Evolutionary conservation across 2,888 invertebrate species (phyloP), one percentile per base, ranked within the genome.

Genomic region (Aphidius colemani): DNA sequence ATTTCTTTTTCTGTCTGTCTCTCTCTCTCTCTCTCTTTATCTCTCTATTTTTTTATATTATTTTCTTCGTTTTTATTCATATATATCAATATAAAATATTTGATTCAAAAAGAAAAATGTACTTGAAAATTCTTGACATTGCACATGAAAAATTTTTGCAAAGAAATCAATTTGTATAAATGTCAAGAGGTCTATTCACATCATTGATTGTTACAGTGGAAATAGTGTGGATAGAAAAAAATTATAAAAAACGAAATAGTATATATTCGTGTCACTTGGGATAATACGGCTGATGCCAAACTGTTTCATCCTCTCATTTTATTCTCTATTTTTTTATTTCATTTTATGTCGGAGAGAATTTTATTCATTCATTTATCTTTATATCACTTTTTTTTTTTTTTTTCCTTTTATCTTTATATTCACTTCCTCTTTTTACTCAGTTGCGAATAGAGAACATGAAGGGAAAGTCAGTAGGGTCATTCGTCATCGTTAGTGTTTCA

Each of bases 401-500:
- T 53, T n/a, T 7, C 59, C 46, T 59, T 41, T 59, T 48, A 45
- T n/a, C 49, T 40, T 49, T 40, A 59, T 41, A 13, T 44, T n/a
- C 10, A 30, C 5, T 30, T 30, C 30, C 30, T 30, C 30, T 30
- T 30, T 30, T 59, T 40, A 59, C 46, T 40, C 30, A 46, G 48
- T 40, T 45, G 40, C 46, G 39, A 45, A 13, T 53, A 11, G 53
- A 9, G 11, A 59, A 46, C n/a, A 18, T 44, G 13, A 41, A 18
- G 43, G 13, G 7, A 55, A 45, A 13, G 18, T 18, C 10, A 9
- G 44, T 49, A 59, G 61, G 70, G 63, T 70, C 74, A 75, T 76
- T 72, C 70, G 72, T 77, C 77, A 78, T 78, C 75, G 71, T 78
- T 77, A 77, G 72, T 63, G 74, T 74, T 77, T 74, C 71, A 74